Evolutionary conservation across 2,888 invertebrate genomes (phyloP).

Genomic region (Heteromyza rotundicornis): DNA sequence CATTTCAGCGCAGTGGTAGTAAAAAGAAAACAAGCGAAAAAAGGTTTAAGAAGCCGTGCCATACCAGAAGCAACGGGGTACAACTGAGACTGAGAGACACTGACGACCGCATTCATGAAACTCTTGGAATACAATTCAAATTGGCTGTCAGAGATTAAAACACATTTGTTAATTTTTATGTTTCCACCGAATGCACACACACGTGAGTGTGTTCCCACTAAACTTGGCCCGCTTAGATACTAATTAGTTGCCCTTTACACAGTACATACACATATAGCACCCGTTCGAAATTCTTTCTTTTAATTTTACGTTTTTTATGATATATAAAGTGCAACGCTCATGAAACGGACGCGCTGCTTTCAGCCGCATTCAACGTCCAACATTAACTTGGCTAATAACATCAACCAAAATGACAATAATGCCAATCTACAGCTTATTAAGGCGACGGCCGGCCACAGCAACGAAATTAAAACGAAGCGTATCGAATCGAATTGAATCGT

Average conservation of each 20-base stretch:
- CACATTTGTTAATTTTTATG: conserved; percentile 54
- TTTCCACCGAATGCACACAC: conserved; percentile 29
- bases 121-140: conserved; percentile 43
- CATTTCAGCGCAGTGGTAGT: conserved; percentile 44
- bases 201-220: not conserved
- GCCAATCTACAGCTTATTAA: conserved; percentile 59
- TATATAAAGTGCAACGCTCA: conserved; percentile 5
- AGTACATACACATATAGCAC: not conserved
- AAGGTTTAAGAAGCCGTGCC: conserved; percentile 37
- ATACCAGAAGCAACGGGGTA: conserved; percentile 55
- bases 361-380: conserved; percentile 3
- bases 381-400: conserved; percentile 7
- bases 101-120: conserved; percentile 44
- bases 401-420: conserved; percentile 51
- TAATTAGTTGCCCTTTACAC: not conserved
- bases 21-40: conserved; percentile 25
- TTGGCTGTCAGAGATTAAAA: conserved; percentile 53
- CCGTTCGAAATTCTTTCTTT: not conserved
- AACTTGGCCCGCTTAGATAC: not conserved
- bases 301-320: conserved; percentile 12
- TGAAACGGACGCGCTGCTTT: not conserved
- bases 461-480: conserved; percentile 45
- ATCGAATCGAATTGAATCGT: conserved; percentile 50
- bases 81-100: no score
- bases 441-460: conserved; percentile 31